Percentiles rank a stretch among this genome's conserved stretches.
Conservation (phyloP, 2,888 invertebrate species). For the Lypha dubia region DNA sequence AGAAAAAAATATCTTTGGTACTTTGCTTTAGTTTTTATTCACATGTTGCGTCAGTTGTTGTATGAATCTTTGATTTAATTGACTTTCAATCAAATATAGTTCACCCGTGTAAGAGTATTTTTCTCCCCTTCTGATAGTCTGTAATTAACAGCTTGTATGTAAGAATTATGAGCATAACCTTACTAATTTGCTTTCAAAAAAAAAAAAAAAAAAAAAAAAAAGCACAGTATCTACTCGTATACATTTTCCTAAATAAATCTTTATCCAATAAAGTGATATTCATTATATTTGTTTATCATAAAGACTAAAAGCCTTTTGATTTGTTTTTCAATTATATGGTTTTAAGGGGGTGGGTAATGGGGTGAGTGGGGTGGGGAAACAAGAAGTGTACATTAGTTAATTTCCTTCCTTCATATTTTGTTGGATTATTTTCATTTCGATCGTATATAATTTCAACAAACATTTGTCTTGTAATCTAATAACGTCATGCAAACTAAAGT, state of each 20-base stretch:
- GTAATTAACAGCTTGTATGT: neutral
- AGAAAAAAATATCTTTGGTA: no score
- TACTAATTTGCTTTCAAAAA: neutral
- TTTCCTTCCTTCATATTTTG: conserved; percentile 3
- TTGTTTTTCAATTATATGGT: conserved; percentile 32
- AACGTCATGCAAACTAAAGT: conserved; percentile 55
- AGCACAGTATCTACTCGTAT: no score
- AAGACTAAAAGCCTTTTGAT: conserved; percentile 29
- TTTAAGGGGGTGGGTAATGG: neutral
- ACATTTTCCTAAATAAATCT: neutral
- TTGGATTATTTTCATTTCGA: conserved; percentile 17
- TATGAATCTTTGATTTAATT: no score
- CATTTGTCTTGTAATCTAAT: conserved; percentile 70
- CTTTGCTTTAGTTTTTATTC: no score
- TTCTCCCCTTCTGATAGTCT: neutral
- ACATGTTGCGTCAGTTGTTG: no score
- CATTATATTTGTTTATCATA: neutral
- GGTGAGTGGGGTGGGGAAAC: no score
- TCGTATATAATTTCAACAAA: conserved; percentile 56
- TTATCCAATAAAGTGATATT: neutral
- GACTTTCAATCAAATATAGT: no score
- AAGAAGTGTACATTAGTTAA: conserved; percentile 35
- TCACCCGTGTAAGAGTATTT: neutral
- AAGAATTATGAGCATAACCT: neutral
- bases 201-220: neutral